Conservation (phyloP, 1,140 invertebrate genomes). For the Trichogramma pretiosum region DNA sequence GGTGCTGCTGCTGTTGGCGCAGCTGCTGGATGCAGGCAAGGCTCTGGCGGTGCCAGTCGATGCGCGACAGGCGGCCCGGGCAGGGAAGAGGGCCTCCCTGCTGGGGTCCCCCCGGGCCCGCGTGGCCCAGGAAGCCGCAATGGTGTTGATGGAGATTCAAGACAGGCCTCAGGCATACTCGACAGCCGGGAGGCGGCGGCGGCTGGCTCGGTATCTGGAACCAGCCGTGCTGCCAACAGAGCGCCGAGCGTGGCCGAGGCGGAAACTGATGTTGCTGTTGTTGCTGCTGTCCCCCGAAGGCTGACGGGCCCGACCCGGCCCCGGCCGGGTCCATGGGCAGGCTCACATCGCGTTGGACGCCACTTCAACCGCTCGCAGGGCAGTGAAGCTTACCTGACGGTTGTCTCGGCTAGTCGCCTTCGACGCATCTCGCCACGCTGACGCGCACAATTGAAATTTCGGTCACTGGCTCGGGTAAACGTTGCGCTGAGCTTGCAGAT, state of each 20-base stretch:
- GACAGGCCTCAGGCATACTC: slow-evolving; percentile 35
- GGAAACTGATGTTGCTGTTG: too few relatives aligned
- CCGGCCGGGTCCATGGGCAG: slow-evolving; percentile 43
- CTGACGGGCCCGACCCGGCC: slow-evolving; percentile 33
- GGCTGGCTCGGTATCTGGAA: too few relatives aligned
- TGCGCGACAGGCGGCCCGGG: slow-evolving; percentile 17
- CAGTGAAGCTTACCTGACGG: too few relatives aligned
- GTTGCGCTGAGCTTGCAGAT: neutral
- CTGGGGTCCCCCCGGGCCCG: slow-evolving; percentile 2
- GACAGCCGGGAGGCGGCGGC: slow-evolving; percentile 20
- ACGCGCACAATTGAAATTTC: too few relatives aligned
- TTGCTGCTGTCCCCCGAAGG: too few relatives aligned
- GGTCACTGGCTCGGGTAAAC: neutral
- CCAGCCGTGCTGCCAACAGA: too few relatives aligned
- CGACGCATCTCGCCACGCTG: too few relatives aligned
- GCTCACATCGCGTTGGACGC: slow-evolving; percentile 37
- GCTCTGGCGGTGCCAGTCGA: neutral
- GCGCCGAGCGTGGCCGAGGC: too few relatives aligned
- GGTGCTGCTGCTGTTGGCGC: neutral
- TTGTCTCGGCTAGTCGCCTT: slow-evolving; percentile 9
- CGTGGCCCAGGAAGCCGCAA: neutral
- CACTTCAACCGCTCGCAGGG: neutral
- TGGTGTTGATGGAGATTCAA: slow-evolving; percentile 1
- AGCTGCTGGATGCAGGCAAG: neutral
- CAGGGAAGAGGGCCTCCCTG: slow-evolving; percentile 12